phyloP scores from a whole-genome alignment of 2,888 invertebrate genomes.

The Drosophila borborema region DNA sequence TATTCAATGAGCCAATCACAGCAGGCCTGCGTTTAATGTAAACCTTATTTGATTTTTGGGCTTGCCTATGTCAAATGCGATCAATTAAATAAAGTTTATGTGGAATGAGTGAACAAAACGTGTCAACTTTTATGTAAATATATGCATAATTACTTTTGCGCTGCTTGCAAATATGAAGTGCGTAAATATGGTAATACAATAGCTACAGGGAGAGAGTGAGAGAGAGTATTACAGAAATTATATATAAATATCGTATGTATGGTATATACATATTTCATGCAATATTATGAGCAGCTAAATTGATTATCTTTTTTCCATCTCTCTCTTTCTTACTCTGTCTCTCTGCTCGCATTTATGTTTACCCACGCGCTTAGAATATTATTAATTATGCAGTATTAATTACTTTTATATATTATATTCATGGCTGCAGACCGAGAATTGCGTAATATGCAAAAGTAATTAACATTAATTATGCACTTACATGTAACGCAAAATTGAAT shows the following conservation, averaged over 20 bases:
- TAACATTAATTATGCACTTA: constrained; percentile 12
- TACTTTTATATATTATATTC: constrained; percentile 10
- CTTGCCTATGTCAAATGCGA: constrained; percentile 26
- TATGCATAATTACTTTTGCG: neutral
- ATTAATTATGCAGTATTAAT: constrained; percentile 22
- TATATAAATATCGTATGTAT: no score
- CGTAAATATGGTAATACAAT: neutral
- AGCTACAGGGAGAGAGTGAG: neutral
- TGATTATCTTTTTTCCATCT: neutral
- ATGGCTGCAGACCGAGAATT: neutral
- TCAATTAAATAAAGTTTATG: constrained; percentile 30
- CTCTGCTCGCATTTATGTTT: neutral
- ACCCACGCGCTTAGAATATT: constrained; percentile 3
- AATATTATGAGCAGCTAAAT: neutral
- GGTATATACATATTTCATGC: neutral
- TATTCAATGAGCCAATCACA: neutral
- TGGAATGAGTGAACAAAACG: neutral
- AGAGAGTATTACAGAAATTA: neutral
- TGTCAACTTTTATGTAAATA: constrained; percentile 1
- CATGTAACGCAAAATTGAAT: neutral
- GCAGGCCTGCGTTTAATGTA: constrained; percentile 12
- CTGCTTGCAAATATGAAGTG: neutral
- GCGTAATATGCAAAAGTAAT: constrained; percentile 2
- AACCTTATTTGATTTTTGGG: constrained; percentile 30
- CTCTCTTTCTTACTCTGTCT: neutral